These are phyloP conservation scores for Campylorhamphus procurvoides DNA, from an alignment of 2,113 vertebrate species.

Conservation along the genomic window DNA sequence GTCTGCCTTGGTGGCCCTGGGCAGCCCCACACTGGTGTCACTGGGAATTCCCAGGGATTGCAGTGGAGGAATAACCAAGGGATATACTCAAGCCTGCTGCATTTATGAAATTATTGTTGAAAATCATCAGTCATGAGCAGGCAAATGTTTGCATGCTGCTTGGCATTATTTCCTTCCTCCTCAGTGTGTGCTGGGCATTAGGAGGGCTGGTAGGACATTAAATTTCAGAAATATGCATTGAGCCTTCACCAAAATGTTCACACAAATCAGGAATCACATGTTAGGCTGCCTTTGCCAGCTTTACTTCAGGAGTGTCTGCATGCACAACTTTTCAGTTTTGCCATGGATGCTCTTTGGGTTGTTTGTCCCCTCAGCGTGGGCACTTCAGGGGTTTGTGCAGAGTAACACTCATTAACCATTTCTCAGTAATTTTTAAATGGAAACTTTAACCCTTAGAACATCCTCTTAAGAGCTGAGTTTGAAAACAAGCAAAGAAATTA, in stretches of 20 bases:
- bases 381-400: neutral
- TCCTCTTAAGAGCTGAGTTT: neutral
- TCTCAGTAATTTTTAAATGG: neutral
- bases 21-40: neutral
- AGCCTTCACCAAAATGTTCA: neutral
- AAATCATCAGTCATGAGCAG: neutral
- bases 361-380: neutral
- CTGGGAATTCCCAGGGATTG: neutral
- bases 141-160: neutral
- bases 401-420: neutral
- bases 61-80: neutral
- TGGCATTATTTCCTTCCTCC: neutral
- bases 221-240: neutral
- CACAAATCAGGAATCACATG: neutral
- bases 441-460: neutral
- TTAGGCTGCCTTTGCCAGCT: neutral
- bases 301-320: accelerated
- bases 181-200: accelerated
- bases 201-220: accelerated
- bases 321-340: neutral
- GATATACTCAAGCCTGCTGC: neutral
- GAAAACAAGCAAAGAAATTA: neutral
- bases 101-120: constrained; percentile 20
- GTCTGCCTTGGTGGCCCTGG: neutral
- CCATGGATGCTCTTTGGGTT: accelerated